Evolutionary conservation across 2,113 vertebrate genomes (phyloP), one percentile per base, ranked within the genome.

Genomic region (Hirundichthys speculiger): DNA sequence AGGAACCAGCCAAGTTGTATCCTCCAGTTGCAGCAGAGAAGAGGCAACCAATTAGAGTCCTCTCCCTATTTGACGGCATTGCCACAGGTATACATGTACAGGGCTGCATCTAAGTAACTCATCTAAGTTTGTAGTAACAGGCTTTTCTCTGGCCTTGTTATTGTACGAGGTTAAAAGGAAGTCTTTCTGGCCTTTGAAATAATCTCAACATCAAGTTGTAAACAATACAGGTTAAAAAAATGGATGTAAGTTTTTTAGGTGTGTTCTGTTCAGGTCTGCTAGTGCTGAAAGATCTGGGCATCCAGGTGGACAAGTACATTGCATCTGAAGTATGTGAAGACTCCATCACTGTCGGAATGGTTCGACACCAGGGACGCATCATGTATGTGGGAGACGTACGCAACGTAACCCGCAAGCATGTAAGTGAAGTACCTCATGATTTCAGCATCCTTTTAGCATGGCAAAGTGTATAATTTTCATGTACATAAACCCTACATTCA

Each of bases 251-350:
- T 62, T n/a, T 49, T 69, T 13, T 16, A 20, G 53, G 7, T 71
- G 47, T 45, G n/a, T 1, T 64, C 19, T 43, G 27, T 39, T 0
- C 86, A 99, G 97, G 98, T 65, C 88, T 98, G 56, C 88, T 99
- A 91, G 98, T 99, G 92, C 93, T 99, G 85, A 98, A 94, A 90
- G 98, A 99, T 90, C 84, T 99, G 85, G 97, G 98, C 82, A 96
- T 99, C 87, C 96, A 97, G 89, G 94, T 99, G 75, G 95, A 97
- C 63, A 94, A 96, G 20, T 98, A 99, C 73, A 95, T 99, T 1
- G 96, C 98, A 1, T 99, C 98, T 0, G 97, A 99, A 90, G 96
- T 99, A 87, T 99, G 98, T 10, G 97, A 99, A 78, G 96, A 99
- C 91, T 99, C 98, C 82, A 98, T 99, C 92, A 99, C 96, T 0